A percentile compares a stretch with the other conserved stretches of the same genome.
Conservation (phyloP, 2,113 vertebrate genomes). For the Genyomyrus donnyi region DNA sequence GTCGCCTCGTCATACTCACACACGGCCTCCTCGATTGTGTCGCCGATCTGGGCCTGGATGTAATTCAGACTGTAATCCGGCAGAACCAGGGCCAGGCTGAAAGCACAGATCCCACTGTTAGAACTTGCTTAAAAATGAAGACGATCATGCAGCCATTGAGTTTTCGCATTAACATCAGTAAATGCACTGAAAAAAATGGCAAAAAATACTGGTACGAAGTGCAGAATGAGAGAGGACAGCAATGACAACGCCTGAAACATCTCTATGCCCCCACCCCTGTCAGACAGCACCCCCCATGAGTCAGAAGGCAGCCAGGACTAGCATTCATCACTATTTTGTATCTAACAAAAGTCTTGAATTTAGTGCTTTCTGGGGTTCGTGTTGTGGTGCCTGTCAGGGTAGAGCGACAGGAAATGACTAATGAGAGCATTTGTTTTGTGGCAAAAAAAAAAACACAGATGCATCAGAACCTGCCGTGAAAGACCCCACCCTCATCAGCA, state of each 20-base stretch:
- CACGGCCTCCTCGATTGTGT: constrained; percentile 77
- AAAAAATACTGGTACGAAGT: background rate
- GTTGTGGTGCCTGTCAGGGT: background rate
- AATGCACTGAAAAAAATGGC: background rate
- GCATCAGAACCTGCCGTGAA: background rate
- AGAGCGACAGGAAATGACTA: background rate
- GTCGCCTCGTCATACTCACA: constrained; percentile 70
- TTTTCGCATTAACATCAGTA: background rate
- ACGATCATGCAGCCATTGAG: background rate
- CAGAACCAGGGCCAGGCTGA: constrained; percentile 89
- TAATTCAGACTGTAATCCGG: constrained; percentile 96
- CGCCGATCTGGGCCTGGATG: constrained; percentile 87
- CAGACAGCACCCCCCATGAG: background rate
- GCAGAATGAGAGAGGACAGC: background rate
- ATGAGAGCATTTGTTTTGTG: background rate
- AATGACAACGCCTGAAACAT: background rate
- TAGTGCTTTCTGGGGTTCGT: background rate
- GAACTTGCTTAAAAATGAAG: background rate
- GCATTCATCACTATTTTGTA: background rate
- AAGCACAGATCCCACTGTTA: constrained; percentile 44
- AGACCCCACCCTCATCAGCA: background rate
- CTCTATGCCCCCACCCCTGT: background rate
- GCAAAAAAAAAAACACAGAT: background rate
- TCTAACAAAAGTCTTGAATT: background rate
- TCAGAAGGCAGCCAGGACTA: background rate